These are phyloP conservation scores for Pithys albifrons DNA, from an alignment of 2,113 vertebrate genomes.

Conservation along the genomic window DNA sequence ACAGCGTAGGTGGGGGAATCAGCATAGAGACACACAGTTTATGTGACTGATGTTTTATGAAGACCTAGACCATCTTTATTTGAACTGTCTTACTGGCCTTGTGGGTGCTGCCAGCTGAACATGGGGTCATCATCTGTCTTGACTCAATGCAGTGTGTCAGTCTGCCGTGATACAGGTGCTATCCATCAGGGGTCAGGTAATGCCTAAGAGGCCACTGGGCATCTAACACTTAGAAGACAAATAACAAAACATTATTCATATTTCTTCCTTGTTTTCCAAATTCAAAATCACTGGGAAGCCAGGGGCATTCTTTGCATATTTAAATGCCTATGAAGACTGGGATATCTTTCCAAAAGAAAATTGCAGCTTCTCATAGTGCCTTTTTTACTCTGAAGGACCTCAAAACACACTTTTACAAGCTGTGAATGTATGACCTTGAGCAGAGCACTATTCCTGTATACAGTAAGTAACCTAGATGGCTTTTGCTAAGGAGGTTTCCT, in stretches of 20 bases:
- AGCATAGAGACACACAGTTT: not conserved
- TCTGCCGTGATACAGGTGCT: not conserved
- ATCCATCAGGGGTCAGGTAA: not conserved
- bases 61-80: not conserved
- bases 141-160: not conserved
- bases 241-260: not conserved
- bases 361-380: not conserved
- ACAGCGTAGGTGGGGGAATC: not conserved
- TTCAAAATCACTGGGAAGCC: not conserved
- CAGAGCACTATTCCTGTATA: not conserved
- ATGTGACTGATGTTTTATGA: not conserved
- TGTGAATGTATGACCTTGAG: not conserved
- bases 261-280: not conserved
- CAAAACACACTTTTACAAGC: not conserved
- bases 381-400: not conserved
- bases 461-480: not conserved
- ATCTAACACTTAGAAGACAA: not conserved
- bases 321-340: not conserved
- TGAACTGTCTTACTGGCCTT: not conserved
- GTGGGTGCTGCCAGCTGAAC: not conserved
- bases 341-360: not conserved
- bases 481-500: not conserved
- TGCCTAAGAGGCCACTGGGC: not conserved
- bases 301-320: not conserved
- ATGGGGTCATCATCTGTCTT: not conserved